Evolutionary conservation across 2,888 invertebrate species (phyloP), one percentile per base, ranked within the genome.

Genomic region (Ceratothoa steindachneri): DNA sequence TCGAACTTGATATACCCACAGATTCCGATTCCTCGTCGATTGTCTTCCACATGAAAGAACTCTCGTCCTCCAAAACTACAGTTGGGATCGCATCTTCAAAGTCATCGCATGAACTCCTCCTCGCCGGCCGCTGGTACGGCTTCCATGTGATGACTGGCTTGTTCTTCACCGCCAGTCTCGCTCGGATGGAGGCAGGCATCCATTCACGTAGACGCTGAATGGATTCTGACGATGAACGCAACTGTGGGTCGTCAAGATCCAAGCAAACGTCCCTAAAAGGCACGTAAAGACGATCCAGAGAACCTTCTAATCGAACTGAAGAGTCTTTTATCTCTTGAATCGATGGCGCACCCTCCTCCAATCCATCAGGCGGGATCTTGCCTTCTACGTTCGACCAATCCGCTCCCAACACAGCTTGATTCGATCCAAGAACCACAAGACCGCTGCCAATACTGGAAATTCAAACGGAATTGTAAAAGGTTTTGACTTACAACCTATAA

Each of bases 41-140:
- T 9, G 78, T 78, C 55, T 74, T 70, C 78, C 78, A 78, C 78
- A 78, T 78, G 53, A 78, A 78, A 69, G 78, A 75, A n/a, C 75
- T 75, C 41, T 78, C 78, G 52, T 78, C 78, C 66, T 78, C 78
- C 28, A 75, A 75, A 28, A 55, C 27, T 1, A 71, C 75, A 9
- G 75, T 68, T 5, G 77, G 72, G 2, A 72, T 29, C 1, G 53
- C 30, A 12, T 64, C 60, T 70, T 70, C 30, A 22, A 30, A 30
- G 12, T 15, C 27, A 28, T 12, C 1, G 22, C n/a, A 19, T 64
- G 69, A 64, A 1, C 31, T 19, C 24, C 51, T 29, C 22, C 52
- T 55, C 1, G 66, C 22, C 9, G 75, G 77, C 28, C 74, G 66
- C 9, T 65, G 52, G 74, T 77, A 80, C 1, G 80, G 80, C 19